These are phyloP conservation scores for Melanotaenia nigrans DNA, from an alignment of 2,797 vertebrate genomes.

Conservation along the genomic window DNA sequence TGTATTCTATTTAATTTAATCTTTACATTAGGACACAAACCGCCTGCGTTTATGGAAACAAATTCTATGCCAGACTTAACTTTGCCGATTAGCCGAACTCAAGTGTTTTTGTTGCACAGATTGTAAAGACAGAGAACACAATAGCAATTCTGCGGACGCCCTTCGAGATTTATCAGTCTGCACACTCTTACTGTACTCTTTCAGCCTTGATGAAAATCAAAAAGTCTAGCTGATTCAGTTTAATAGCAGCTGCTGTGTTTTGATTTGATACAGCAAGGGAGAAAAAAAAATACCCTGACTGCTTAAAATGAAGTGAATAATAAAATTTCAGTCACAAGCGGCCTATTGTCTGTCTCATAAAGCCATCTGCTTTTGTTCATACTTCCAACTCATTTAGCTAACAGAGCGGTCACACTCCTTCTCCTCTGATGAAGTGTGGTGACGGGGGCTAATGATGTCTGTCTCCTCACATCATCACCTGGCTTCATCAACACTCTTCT, in stretches of 20 bases:
- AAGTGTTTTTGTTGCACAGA: background rate
- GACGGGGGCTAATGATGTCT: constrained; percentile 76
- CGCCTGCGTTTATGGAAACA: background rate
- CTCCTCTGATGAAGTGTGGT: constrained; percentile 74
- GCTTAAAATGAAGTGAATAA: constrained; percentile 61
- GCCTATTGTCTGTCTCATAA: constrained; percentile 74
- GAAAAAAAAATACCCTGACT: constrained; percentile 29
- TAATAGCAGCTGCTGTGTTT: constrained; percentile 34
- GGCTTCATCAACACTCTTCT: constrained; percentile 56
- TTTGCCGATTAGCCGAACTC: background rate
- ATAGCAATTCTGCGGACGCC: background rate
- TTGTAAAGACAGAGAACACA: constrained; percentile 7
- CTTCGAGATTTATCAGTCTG: constrained; percentile 7
- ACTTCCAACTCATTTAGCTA: constrained; percentile 75
- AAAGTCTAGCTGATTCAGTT: constrained; percentile 49
- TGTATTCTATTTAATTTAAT: background rate
- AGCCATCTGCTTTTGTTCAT: constrained; percentile 81
- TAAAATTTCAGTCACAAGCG: constrained; percentile 63
- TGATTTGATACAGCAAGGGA: constrained; percentile 37
- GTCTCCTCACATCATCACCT: constrained; percentile 73
- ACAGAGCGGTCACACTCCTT: constrained; percentile 62
- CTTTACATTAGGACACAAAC: background rate
- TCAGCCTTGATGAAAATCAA: constrained; percentile 35
- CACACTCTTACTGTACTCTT: constrained; percentile 23
- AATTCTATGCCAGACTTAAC: background rate